Percentiles rank a stretch among this genome's conserved stretches.
phyloP scores from a whole-genome alignment of 2,797 vertebrate genomes.

The Chelon auratus region DNA sequence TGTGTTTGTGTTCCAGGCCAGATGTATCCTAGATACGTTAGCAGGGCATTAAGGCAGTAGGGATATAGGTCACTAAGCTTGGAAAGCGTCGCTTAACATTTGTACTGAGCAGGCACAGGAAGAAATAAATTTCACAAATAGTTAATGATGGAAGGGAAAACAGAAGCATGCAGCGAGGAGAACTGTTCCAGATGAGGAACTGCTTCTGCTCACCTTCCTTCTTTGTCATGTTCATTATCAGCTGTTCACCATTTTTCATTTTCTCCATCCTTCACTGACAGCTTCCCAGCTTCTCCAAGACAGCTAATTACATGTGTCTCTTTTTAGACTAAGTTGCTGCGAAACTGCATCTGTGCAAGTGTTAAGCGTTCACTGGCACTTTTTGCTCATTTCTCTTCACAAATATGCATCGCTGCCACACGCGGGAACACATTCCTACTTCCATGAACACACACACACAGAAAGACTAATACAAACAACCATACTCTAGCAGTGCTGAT shows the following conservation, averaged over 20 bases:
- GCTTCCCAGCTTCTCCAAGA: background rate
- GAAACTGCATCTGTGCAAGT: conserved; percentile 28
- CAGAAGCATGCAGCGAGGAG: background rate
- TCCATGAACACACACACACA: background rate
- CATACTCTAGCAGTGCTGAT: conserved; percentile 9
- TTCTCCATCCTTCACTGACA: background rate
- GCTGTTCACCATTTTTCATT: background rate
- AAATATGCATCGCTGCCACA: conserved; percentile 15
- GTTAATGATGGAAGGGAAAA: too few relatives aligned
- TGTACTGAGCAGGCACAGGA: background rate
- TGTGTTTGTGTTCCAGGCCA: conserved; percentile 14
- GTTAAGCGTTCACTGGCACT: conserved; percentile 13
- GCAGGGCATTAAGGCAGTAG: conserved; percentile 36
- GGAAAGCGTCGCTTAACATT: conserved; percentile 6
- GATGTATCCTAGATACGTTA: conserved; percentile 34
- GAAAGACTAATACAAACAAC: conserved; percentile 6
- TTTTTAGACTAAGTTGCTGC: conserved; percentile 13
- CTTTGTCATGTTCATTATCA: background rate
- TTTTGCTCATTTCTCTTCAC: conserved; percentile 34
- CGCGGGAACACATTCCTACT: background rate
- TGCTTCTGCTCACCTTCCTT: background rate
- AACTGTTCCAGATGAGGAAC: background rate
- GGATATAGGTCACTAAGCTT: conserved; percentile 56
- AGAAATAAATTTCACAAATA: background rate
- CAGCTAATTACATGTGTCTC: conserved; percentile 30